Evolutionary conservation across 2,888 invertebrate species (phyloP).

Genomic region (Agonum fuliginosum): DNA sequence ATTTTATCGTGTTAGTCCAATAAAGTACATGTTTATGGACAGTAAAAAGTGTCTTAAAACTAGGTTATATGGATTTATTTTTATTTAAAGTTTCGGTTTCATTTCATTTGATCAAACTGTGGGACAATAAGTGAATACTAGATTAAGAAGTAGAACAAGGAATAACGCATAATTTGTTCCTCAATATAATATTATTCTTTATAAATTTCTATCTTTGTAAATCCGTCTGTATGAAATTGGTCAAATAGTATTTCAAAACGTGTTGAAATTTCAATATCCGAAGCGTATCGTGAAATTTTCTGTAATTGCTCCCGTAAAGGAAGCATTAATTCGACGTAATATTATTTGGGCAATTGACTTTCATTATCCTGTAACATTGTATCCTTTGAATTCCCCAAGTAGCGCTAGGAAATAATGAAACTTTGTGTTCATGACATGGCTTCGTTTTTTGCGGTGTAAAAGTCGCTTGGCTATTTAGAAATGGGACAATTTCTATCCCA

Average conservation of each 20-base stretch:
- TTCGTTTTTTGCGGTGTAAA: conserved; percentile 20
- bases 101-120: too few species aligned
- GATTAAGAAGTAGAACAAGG: too few species aligned
- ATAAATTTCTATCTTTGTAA: too few species aligned
- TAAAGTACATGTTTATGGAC: too few species aligned
- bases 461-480: conserved; percentile 22
- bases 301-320: background rate
- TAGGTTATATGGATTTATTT: too few species aligned
- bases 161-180: too few species aligned
- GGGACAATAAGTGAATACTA: too few species aligned
- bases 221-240: background rate
- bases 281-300: background rate
- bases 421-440: conserved; percentile 19
- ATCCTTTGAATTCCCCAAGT: background rate
- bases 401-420: conserved; percentile 21
- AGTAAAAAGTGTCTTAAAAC: too few species aligned
- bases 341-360: conserved; percentile 33
- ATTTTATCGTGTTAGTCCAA: too few species aligned
- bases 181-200: too few species aligned
- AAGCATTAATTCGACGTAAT: conserved; percentile 14
- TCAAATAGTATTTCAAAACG: background rate
- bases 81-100: too few species aligned
- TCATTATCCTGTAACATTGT: conserved; percentile 36
- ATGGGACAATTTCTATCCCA: conserved; percentile 16
- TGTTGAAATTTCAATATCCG: background rate